phyloP scores from a whole-genome alignment of 1,140 invertebrate species.

The Ephestia elutella region DNA sequence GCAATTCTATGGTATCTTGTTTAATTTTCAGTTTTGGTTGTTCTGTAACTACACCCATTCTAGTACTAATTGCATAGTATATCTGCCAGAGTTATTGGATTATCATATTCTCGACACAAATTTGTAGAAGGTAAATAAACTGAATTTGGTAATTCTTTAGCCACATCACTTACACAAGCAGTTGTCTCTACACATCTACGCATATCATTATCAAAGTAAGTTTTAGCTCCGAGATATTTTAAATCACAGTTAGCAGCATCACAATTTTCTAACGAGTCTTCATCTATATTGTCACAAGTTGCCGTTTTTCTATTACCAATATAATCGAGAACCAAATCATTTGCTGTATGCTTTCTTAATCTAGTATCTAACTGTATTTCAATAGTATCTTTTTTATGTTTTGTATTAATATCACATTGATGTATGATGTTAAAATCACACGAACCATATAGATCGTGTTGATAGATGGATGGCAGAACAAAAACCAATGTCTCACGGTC shows the following conservation, averaged over 20 bases:
- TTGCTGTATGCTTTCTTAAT: slow-evolving; percentile 11
- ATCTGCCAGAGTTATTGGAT: slow-evolving; percentile 39
- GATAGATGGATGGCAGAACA: slow-evolving; percentile 35
- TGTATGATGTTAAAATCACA: slow-evolving; percentile 39
- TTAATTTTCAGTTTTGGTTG: slow-evolving; percentile 13
- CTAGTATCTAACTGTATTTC: slow-evolving; percentile 46
- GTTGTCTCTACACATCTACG: slow-evolving; percentile 35
- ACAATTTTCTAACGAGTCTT: slow-evolving; percentile 41
- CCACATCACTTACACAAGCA: slow-evolving; percentile 27
- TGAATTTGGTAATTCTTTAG: slow-evolving; percentile 37
- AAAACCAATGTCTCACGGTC: slow-evolving; percentile 37
- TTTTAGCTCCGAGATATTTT: slow-evolving; percentile 43
- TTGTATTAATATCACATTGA: slow-evolving; percentile 25
- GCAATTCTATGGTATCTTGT: slow-evolving; percentile 26
- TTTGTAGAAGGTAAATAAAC: slow-evolving; percentile 41
- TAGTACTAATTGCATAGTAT: slow-evolving; percentile 45
- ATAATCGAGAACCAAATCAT: slow-evolving; percentile 27
- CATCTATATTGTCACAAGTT: slow-evolving; percentile 36
- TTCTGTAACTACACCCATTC: slow-evolving; percentile 33
- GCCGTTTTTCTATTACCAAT: slow-evolving; percentile 18
- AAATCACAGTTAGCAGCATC: slow-evolving; percentile 39
- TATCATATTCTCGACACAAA: slow-evolving; percentile 47
- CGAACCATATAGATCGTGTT: slow-evolving; percentile 44
- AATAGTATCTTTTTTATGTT: slow-evolving; percentile 20
- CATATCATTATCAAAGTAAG: slow-evolving; percentile 29